Base-by-base conservation (phyloP, 2,888 invertebrate species). In the Chaetoderma sp. region DNA sequence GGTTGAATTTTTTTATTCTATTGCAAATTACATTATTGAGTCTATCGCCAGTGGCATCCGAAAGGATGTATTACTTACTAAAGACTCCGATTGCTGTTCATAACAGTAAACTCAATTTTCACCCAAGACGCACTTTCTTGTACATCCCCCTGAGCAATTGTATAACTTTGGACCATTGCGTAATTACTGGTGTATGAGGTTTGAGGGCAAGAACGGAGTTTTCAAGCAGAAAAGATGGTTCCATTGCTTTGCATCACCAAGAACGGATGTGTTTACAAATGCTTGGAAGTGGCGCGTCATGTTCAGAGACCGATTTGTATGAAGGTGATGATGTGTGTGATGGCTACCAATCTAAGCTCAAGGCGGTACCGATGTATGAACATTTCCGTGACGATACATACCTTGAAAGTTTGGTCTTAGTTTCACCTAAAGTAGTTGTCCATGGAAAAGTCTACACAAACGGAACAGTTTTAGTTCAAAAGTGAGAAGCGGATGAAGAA, bases 121-220 rank as follows among this genome's bases (percentile, higher is more conserved):
- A 30, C 65, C 65, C 5, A 68, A 70, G 50, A 47, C 60, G 52
- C 69, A 69, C 56, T 67, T 60, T 44, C 18, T 60, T 28, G 30
- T 49, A 3, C 69, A 69, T 68, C 57, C 67, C 4, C 67, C 60
- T 23, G 18, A 32, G 21, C 69, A 69, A 64, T 56, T 69, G 47
- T 23, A 16, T 16, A 10, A 21, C 30, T 69, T 57, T 63, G 67
- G 67, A 6, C 67, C 67, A n/a, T 33, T 63, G 28, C 30, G 69
- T 21, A 52, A 56, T 33, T 63, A 67, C 21, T 69, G 63, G 60
- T 60, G 60, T 30, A 67, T 68, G 63, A 47, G 69, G 10, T 69
- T 62, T 56, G 69, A 69, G 54, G 69, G 57, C 10, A 69, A 69
- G 47, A 33, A 69, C 60, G 55, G 57, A 13, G 58, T 60, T 47